These are phyloP conservation scores for Euplexia lucipara DNA, from an alignment of 2,888 invertebrate species.

Conservation along the genomic window DNA sequence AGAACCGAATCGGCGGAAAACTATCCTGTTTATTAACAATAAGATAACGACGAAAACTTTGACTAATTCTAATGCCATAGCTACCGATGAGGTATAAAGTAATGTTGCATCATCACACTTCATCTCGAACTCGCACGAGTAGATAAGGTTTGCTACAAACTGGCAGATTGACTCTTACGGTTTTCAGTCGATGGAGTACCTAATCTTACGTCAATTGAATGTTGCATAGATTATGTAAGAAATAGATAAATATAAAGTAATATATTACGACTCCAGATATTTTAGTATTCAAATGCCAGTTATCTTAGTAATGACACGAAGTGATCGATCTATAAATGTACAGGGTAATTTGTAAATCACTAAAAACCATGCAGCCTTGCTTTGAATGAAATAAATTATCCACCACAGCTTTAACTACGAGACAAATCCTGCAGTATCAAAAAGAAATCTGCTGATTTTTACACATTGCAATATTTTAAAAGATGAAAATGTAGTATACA, in stretches of 20 bases:
- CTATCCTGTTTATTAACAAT: conserved; percentile 89
- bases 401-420: too few relatives aligned
- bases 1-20: conserved; percentile 88
- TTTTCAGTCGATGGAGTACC: conserved; percentile 7
- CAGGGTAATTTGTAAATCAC: too few relatives aligned
- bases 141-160: conserved; percentile 27
- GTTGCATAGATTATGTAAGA: conserved; percentile 19
- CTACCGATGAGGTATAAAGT: conserved; percentile 69
- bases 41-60: conserved; percentile 81
- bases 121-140: conserved; percentile 24
- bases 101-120: conserved; percentile 53
- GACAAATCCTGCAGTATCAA: too few relatives aligned
- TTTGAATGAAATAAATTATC: too few relatives aligned
- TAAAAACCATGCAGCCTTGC: too few relatives aligned
- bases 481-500: too few relatives aligned
- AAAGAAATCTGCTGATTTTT: too few relatives aligned
- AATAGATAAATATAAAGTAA: conserved; percentile 21
- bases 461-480: too few relatives aligned
- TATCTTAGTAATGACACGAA: conserved; percentile 16
- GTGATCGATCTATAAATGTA: conserved; percentile 10
- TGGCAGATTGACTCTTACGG: conserved; percentile 2
- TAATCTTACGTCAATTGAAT: conserved; percentile 11
- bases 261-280: conserved; percentile 1
- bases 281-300: not conserved
- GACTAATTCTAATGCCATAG: conserved; percentile 72